These are phyloP conservation scores for Drosophila ohnishii DNA, from an alignment of 1,140 invertebrate species.

Conservation along the genomic window DNA sequence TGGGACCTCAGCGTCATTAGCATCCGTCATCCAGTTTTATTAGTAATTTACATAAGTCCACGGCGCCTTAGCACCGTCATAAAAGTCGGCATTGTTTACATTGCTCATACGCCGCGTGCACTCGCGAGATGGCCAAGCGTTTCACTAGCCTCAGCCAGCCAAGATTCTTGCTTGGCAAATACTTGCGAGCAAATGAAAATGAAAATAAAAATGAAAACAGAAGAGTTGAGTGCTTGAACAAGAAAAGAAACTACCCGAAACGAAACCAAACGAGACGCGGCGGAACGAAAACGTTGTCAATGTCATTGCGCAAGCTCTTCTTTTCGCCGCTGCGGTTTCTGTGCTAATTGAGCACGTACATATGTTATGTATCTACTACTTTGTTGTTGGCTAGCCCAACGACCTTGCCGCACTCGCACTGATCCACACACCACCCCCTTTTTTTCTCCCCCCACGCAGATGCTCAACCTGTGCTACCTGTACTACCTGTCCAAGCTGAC, in stretches of 20 bases:
- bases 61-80: constrained; percentile 36
- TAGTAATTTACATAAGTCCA: constrained; percentile 39
- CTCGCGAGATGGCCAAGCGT: constrained; percentile 14
- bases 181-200: constrained; percentile 9
- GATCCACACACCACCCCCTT: constrained; percentile 3
- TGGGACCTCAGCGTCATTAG: constrained; percentile 34
- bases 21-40: constrained; percentile 46
- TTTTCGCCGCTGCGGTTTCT: constrained; percentile 28
- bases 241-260: constrained; percentile 29
- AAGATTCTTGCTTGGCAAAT: constrained; percentile 39
- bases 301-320: constrained; percentile 48
- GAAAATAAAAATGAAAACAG: constrained; percentile 24
- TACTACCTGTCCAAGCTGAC: constrained; percentile 98
- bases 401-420: constrained; percentile 42
- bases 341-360: constrained; percentile 43
- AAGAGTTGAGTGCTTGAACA: constrained; percentile 15
- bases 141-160: constrained; percentile 16
- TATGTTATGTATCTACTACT: not conserved
- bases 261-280: constrained; percentile 34
- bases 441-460: constrained; percentile 85
- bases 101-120: constrained; percentile 62
- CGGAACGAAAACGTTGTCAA: constrained; percentile 48
- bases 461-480: constrained; percentile 97
- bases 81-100: constrained; percentile 47
- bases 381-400: constrained; percentile 19